Evolutionary conservation across 2,888 invertebrate species (phyloP), one percentile per base, ranked within the genome.

Genomic region (Polyommatus iphigenia): DNA sequence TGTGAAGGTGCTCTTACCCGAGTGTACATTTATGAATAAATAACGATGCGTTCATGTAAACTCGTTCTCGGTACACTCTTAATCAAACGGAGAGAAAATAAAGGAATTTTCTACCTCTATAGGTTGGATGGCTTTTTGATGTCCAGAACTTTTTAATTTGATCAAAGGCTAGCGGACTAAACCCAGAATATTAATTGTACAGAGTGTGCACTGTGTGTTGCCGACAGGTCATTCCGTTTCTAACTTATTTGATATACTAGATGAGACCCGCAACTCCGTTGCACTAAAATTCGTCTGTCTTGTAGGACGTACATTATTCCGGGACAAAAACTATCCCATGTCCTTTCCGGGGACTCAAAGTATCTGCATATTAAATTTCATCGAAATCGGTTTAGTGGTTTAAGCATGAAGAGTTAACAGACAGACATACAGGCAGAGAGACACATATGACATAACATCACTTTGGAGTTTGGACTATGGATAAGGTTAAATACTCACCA

Each of bases 41-140:
- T 75, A 32, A 75, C 29, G 75, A 75, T 75, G 54, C 8, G 50
- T 75, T 50, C 75, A 50, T 75, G 75, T 54, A 75, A 75, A 75
- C 54, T 15, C 18, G 75, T 54, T 75, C 75, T 75, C 50, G 75
- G 18, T 73, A 73, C 72, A 72, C n/a, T 72, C 54, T 75, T 75
- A 54, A 75, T 75, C 50, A 50, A 29, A 50, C 50, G 5, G 50
- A 24, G 1, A 18, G 24, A 75, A 29, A 75, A 75, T 50, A 75
- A 24, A 50, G 3, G 41, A 77, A 18, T 77, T 71, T 7, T 24
- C 10, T 71, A 13, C 29, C 50, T 71, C 20, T 32, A 77, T 50
- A 29, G 46, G 36, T 24, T 46, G 46, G 46, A 67, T 77, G 18
- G 7, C 67, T 29, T 67, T 67, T 29, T 67, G 67, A 67, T 20